Evolutionary conservation across 2,888 invertebrate genomes (phyloP).

Genomic region (Drymonia ruficornis): DNA sequence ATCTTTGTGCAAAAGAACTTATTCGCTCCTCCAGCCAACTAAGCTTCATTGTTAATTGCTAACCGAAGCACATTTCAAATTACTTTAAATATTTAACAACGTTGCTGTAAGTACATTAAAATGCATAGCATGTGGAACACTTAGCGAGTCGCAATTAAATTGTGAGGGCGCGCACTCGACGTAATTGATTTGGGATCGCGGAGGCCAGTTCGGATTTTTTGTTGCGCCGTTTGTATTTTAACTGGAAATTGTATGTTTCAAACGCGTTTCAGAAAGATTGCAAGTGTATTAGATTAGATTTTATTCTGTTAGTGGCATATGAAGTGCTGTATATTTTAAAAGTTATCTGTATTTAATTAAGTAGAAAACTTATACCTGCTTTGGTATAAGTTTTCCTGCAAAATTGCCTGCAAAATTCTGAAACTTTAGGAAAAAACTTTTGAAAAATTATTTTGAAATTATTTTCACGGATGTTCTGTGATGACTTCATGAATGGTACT

Average conservation of each 20-base stretch:
- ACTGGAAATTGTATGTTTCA: conserved; percentile 1
- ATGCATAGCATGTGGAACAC: conserved; percentile 45
- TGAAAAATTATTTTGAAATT: no score
- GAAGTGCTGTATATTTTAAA: no score
- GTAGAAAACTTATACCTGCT: no score
- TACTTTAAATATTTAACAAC: conserved; percentile 4
- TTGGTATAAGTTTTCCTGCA: no score
- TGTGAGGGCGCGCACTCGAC: conserved; percentile 28
- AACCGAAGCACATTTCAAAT: conserved; percentile 1
- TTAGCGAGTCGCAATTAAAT: conserved; percentile 53
- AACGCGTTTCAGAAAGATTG: conserved; percentile 2
- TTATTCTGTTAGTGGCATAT: background rate
- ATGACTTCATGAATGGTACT: no score
- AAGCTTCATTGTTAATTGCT: background rate
- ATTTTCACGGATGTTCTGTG: no score
- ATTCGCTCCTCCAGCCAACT: background rate
- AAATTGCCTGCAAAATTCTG: no score
- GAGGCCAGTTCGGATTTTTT: conserved; percentile 1
- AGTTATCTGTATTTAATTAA: no score
- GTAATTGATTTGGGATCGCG: conserved; percentile 53
- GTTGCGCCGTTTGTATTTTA: background rate
- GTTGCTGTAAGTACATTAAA: conserved; percentile 36
- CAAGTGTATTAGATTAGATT: background rate
- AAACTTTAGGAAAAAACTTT: no score
- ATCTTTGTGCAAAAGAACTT: background rate